Base-by-base conservation (phyloP, 2,888 invertebrate genomes). In the Apotomis turbidana region DNA sequence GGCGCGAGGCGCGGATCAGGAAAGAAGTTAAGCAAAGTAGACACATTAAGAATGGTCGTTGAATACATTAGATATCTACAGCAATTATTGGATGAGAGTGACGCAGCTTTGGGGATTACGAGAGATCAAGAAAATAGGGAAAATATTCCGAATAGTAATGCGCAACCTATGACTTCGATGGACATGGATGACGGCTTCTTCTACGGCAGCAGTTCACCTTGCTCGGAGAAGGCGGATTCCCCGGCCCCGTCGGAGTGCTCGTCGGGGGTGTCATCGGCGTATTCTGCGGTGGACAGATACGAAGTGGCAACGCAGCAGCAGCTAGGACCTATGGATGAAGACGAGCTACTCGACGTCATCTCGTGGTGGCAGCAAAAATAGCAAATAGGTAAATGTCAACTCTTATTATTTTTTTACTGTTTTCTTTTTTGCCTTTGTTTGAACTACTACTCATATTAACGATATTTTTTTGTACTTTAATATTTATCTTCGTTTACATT, bases 21-120 rank as follows among this genome's bases (percentile, higher is more conserved):
- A 79, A 97, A 97, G 85, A 97, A 98, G 83, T 94, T 97, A 6
- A 97, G 97, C 81, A 98, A 98, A 93, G 97, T 98, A 49, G 98
- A 98, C 87, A 98, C 98, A 0, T 90, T 98, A 41, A 94, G 97
- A 76, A 95, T 98, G 92, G 98, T 98, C 0, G 97, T 98, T 0
- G 98, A 98, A 86, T 98, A 98, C 84, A 98, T 98, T 76, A 94
- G 97, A 75, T 97, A 97, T 78, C 93, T 98, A 46, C 96, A 98
- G 83, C 96, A 96, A 81, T 91, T 98, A 76, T 92, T 98, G 60
- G 96, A 96, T 5, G 96, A 96, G 74, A 95, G 96, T 79, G 96
- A 96, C 76, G 95, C 95, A 8, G 94, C 94, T 54, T 87, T 94
- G 76, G 91, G 94, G 0, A 93, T 93, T 15, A 90, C 88, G 9